phyloP scores from a whole-genome alignment of 1,140 invertebrate genomes.

The Drosophila busckii region DNA sequence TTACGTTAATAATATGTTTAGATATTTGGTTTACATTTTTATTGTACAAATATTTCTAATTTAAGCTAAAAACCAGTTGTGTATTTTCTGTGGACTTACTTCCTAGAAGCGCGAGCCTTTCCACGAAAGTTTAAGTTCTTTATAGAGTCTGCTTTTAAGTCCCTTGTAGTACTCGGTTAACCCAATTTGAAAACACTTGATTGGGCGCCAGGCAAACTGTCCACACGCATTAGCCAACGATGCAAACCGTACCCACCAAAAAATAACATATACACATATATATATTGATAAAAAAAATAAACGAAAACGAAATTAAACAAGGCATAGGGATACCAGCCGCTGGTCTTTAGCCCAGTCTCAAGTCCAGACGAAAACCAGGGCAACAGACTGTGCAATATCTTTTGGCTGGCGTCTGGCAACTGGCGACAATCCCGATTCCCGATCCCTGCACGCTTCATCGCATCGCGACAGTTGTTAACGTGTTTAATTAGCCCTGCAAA shows the following conservation, averaged over 20 bases:
- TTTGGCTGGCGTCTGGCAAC: slow-evolving; percentile 33
- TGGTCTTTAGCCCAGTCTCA: slow-evolving; percentile 78
- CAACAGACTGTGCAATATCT: slow-evolving; percentile 39
- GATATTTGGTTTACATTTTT: no score
- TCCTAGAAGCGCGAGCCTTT: slow-evolving; percentile 58
- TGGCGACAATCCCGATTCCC: slow-evolving; percentile 52
- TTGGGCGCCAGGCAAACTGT: slow-evolving; percentile 75
- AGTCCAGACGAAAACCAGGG: slow-evolving; percentile 22
- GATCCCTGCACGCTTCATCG: slow-evolving; percentile 68
- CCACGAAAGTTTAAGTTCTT: slow-evolving; percentile 43
- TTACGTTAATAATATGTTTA: no score
- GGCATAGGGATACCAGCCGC: slow-evolving; percentile 72
- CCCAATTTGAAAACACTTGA: slow-evolving; percentile 77
- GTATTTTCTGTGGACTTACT: no score
- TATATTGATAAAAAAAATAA: slow-evolving; percentile 67
- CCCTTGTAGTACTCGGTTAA: slow-evolving; percentile 33
- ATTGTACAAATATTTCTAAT: no score
- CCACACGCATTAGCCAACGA: slow-evolving; percentile 47
- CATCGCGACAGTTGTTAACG: slow-evolving; percentile 74
- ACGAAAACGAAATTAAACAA: no score
- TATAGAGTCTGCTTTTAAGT: not conserved
- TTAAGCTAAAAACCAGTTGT: no score
- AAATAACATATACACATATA: slow-evolving; percentile 18
- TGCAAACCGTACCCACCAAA: slow-evolving; percentile 1
- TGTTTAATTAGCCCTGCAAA: slow-evolving; percentile 76